A percentile compares a stretch with the other conserved stretches of the same genome.
Evolutionary conservation across 2,113 vertebrate species (phyloP).

Genomic region (Clupea harengus): DNA sequence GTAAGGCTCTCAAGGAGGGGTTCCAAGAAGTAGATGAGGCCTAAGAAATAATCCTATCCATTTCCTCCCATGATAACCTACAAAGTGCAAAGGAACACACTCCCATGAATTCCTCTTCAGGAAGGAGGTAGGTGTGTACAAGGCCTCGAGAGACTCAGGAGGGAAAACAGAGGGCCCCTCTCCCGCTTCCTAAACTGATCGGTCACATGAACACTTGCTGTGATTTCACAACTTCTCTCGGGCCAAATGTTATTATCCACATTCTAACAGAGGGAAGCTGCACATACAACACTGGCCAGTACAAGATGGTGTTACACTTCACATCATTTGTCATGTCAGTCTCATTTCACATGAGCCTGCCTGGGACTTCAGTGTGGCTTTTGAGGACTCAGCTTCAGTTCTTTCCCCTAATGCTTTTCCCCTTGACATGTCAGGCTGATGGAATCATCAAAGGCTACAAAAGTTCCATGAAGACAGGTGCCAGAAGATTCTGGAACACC

Average conservation of each 20-base stretch:
- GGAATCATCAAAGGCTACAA: conserved; percentile 45
- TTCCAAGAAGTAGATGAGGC: background rate
- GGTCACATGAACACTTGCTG: background rate
- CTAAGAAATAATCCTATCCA: background rate
- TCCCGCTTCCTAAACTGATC: background rate
- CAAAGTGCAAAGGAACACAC: background rate
- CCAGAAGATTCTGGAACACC: conserved; percentile 41
- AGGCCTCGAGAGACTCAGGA: conserved; percentile 34
- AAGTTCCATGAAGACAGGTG: conserved; percentile 44
- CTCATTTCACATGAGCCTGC: background rate
- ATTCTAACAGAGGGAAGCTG: background rate
- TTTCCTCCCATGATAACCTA: conserved; percentile 16
- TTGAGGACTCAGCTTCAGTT: background rate
- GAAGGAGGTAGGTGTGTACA: conserved; percentile 40
- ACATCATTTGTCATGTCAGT: background rate
- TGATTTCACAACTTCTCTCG: background rate
- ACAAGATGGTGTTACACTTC: background rate
- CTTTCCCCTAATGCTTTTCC: background rate
- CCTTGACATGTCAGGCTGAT: conserved; percentile 19
- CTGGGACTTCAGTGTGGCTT: background rate
- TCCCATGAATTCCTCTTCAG: conserved; percentile 22
- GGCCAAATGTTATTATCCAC: background rate
- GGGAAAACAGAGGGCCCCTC: conserved; percentile 32
- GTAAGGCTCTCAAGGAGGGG: background rate
- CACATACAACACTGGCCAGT: background rate